phyloP scores from a whole-genome alignment of 2,797 vertebrate species.

The Pangasius djambal region DNA sequence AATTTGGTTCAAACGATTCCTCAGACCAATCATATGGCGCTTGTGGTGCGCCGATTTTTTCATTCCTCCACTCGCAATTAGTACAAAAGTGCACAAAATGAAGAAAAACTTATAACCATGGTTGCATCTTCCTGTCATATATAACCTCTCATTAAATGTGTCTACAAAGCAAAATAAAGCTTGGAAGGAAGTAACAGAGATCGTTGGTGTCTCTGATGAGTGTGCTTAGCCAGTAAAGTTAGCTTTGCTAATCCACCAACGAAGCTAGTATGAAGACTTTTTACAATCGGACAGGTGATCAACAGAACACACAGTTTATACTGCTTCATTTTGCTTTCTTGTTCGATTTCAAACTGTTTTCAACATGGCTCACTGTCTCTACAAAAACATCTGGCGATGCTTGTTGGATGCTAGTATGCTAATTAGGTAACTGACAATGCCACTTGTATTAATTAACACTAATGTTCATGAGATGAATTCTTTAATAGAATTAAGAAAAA shows the following conservation, averaged over 20 bases:
- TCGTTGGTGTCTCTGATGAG: not conserved
- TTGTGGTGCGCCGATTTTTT: not conserved
- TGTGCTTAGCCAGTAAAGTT: not conserved
- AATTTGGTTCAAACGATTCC: not conserved
- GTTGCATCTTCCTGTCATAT: not conserved
- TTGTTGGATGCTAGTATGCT: not conserved
- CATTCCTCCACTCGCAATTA: not conserved
- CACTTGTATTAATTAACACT: not conserved
- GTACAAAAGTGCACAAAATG: not conserved
- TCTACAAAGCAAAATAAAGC: not conserved
- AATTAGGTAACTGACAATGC: not conserved
- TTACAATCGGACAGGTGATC: not conserved
- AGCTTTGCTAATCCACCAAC: not conserved
- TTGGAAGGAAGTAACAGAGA: not conserved
- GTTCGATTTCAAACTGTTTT: not conserved
- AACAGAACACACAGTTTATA: not conserved
- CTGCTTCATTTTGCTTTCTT: not conserved
- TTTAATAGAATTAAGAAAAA: not conserved
- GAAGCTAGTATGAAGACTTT: not conserved
- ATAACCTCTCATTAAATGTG: not conserved
- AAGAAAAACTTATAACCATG: not conserved
- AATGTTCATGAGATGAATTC: not conserved
- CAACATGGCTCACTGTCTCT: not conserved
- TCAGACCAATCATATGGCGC: not conserved
- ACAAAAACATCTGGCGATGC: not conserved